Base-by-base conservation (phyloP, 2,888 invertebrate genomes). In the Blomia tropicalis region DNA sequence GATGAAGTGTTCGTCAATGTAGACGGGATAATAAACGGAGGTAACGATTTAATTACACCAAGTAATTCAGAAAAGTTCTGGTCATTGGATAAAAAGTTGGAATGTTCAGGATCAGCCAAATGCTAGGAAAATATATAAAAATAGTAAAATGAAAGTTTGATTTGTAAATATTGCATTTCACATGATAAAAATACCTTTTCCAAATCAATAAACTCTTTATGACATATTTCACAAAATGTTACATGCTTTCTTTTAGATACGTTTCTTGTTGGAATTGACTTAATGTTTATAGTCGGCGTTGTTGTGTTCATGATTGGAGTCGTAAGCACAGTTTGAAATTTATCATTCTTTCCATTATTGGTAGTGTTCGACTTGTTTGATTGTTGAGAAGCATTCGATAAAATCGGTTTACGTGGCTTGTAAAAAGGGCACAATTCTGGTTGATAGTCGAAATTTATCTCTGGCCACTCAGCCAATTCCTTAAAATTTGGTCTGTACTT, bases 171-270 rank as follows among this genome's bases (percentile, higher is more conserved):
- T 25, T 30, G 4, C 5, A 1, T 22, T 36, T 1, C 14, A 44
- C 25, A 19, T 44, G 4, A 44, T 44, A n/a, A n/a, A n/a, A 30
- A 14, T 53, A 61, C 61, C 54, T 36, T 29, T 27, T 22, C 27
- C 1, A 62, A 32, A 29, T 62, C 62, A 14, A 31, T 43, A 31
- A 41, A 62, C 5, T 62, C 62, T 30, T 54, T 62, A 27, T 23
- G 43, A 56, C 62, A 62, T 19, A 62, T 62, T 41, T 62, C 62
- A 31, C 62, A 62, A 62, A 36, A 62, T n/a, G 43, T 23, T 3
- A 56, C 31, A 43, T 27, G 29, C 43, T 27, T 56, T 36, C 56
- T 36, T 30, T 62, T 62, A 19, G 61, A 27, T 30, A 29, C 1
- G 22, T 22, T 56, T 19, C 23, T 56, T 2, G 56, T 56, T 4